phyloP scores from a whole-genome alignment of 2,888 invertebrate genomes.

The Ferrisia virgata region DNA sequence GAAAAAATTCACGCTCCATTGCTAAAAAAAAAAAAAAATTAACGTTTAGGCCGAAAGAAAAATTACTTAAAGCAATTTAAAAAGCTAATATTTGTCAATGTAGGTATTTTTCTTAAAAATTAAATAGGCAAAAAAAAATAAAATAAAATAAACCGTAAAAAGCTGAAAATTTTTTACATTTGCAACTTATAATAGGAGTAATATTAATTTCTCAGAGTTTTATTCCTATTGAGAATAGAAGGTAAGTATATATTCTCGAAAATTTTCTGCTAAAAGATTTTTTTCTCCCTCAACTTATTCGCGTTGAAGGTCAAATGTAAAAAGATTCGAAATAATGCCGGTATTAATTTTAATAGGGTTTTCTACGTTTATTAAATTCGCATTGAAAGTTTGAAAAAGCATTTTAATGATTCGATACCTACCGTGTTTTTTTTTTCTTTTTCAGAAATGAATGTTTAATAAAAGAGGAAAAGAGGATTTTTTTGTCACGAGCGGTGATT shows the following conservation, averaged over 20 bases:
- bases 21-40: not conserved
- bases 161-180: not conserved
- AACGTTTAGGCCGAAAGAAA: not conserved
- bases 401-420: conserved; percentile 17
- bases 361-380: not conserved
- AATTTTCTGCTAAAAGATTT: not conserved
- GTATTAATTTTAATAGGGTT: not conserved
- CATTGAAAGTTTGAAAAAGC: not conserved
- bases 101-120: not conserved
- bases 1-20: not conserved
- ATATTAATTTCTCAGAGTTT: not conserved
- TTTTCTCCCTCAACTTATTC: not conserved
- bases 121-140: not conserved
- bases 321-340: not conserved
- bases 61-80: not conserved
- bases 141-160: not conserved
- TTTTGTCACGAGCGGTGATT: not conserved
- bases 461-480: not conserved
- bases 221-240: not conserved
- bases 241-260: not conserved
- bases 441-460: not conserved
- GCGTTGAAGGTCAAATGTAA: not conserved
- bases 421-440: not conserved
- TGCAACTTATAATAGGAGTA: not conserved
- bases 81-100: not conserved